phyloP scores from a whole-genome alignment of 2,888 invertebrate species.

The Pyrgus malvae region DNA sequence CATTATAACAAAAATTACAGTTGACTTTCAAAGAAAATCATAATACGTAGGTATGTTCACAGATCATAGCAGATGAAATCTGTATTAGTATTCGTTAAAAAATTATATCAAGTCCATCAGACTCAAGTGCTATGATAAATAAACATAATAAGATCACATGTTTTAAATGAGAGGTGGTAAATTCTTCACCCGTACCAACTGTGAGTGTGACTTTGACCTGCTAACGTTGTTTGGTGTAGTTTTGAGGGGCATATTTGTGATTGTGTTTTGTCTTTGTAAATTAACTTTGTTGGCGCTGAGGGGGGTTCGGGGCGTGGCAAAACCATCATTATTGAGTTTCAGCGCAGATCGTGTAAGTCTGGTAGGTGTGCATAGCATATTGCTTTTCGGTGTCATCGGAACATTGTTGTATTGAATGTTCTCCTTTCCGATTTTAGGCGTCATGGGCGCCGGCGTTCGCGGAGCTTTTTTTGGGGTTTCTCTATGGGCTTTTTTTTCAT shows the following conservation, averaged over 20 bases:
- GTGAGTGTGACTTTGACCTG: conserved; percentile 67
- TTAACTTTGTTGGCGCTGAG: conserved; percentile 62
- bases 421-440: conserved; percentile 68
- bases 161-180: conserved; percentile 62
- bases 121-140: not conserved
- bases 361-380: conserved; percentile 58
- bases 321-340: conserved; percentile 63
- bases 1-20: not conserved
- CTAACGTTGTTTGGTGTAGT: conserved; percentile 59
- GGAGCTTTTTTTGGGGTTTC: conserved; percentile 60
- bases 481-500: conserved; percentile 38
- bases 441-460: conserved; percentile 48
- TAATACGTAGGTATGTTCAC: not conserved
- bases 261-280: conserved; percentile 59
- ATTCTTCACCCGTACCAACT: conserved; percentile 61
- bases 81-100: not conserved
- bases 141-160: not conserved
- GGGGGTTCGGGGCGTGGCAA: conserved; percentile 69
- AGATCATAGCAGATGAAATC: not conserved
- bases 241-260: conserved; percentile 46
- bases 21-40: conserved; percentile 2
- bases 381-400: conserved; percentile 55
- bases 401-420: conserved; percentile 54
- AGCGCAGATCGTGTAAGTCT: conserved; percentile 65
- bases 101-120: not conserved